phyloP scores from a whole-genome alignment of 1,140 invertebrate species.

The Drepana arcuata region DNA sequence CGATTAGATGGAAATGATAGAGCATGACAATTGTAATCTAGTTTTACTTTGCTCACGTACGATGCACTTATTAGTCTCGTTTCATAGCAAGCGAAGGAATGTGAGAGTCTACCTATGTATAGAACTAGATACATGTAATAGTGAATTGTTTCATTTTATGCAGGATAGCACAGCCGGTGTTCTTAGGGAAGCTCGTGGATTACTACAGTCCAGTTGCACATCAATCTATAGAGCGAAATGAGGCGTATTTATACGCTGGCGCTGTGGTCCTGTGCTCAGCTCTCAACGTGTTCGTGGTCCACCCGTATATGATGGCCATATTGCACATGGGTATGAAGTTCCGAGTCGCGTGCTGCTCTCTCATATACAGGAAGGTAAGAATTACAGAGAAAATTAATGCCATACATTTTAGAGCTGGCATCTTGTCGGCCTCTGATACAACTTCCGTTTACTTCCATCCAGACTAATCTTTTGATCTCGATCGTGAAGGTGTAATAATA shows the following conservation, averaged over 20 bases:
- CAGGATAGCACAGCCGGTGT: constrained; percentile 82
- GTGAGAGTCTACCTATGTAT: no score
- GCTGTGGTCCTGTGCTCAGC: constrained; percentile 80
- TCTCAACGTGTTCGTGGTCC: constrained; percentile 79
- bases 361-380: constrained; percentile 87
- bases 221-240: constrained; percentile 57
- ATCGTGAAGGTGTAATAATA: no score
- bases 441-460: no score
- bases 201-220: constrained; percentile 75
- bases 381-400: neutral
- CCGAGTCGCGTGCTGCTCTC: constrained; percentile 81
- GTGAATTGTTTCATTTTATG: constrained; percentile 3
- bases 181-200: constrained; percentile 80
- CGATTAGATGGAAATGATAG: no score
- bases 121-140: no score
- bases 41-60: no score
- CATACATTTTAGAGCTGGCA: no score
- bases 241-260: constrained; percentile 78
- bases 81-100: no score
- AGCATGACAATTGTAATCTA: no score
- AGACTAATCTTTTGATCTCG: no score
- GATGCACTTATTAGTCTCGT: no score
- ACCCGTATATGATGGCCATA: constrained; percentile 85
- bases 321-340: constrained; percentile 86
- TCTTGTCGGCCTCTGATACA: no score